phyloP scores from a whole-genome alignment of 1,140 invertebrate species.

The Homarus americanus region DNA sequence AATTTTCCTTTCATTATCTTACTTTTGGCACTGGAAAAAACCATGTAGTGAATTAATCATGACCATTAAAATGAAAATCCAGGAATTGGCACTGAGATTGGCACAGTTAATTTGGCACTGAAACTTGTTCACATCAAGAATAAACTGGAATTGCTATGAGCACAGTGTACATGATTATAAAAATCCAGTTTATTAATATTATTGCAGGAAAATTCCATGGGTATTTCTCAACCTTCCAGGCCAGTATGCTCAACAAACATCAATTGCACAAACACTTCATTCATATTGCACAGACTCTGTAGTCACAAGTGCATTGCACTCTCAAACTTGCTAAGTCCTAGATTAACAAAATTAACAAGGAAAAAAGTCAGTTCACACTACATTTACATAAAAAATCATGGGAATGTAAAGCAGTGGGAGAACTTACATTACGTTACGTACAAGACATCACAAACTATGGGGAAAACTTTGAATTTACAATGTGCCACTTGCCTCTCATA shows the following conservation, averaged over 20 bases:
- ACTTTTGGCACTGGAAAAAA: slow-evolving; percentile 39
- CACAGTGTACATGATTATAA: not conserved
- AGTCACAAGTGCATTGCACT: slow-evolving; percentile 41
- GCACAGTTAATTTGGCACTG: slow-evolving; percentile 39
- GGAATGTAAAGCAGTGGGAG: slow-evolving; percentile 46
- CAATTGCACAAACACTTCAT: slow-evolving; percentile 46
- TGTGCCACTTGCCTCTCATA: slow-evolving; percentile 42
- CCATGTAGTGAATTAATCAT: not conserved
- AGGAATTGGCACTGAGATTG: slow-evolving; percentile 33
- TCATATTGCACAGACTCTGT: slow-evolving; percentile 44
- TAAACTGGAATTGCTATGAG: slow-evolving; percentile 4
- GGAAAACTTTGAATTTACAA: slow-evolving; percentile 28
- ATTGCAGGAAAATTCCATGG: slow-evolving; percentile 14
- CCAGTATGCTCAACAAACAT: slow-evolving; percentile 45
- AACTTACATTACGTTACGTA: slow-evolving; percentile 47
- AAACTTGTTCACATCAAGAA: slow-evolving; percentile 12
- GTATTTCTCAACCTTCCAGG: slow-evolving; percentile 28
- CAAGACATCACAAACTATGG: slow-evolving; percentile 43
- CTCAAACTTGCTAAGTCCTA: slow-evolving; percentile 39
- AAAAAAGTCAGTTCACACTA: slow-evolving; percentile 42
- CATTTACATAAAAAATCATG: slow-evolving; percentile 16
- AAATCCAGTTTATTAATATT: not conserved
- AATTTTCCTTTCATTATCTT: slow-evolving; percentile 2
- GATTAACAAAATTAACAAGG: slow-evolving; percentile 34
- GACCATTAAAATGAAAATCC: not conserved